Evolutionary conservation across 1,140 invertebrate species (phyloP), one percentile per base, ranked within the genome.

Genomic region (Aplysia californica): DNA sequence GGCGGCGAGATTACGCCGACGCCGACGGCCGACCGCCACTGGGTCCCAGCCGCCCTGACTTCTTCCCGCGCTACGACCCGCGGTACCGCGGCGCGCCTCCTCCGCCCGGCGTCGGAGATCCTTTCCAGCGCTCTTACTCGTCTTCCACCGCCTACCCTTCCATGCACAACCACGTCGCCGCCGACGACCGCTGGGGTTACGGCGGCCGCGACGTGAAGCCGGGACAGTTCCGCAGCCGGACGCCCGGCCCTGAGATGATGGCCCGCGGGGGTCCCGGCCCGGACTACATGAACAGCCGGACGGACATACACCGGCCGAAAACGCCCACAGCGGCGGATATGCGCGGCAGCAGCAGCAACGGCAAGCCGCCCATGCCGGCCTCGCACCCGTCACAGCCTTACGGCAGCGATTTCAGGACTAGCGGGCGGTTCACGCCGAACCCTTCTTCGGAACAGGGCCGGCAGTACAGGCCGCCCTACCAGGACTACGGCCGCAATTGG

Each of bases 171-270:
- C 78, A 67, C 75, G 38, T 69, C 50, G 79, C 35, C 15, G 21
- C 31, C 2, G 79, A 76, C 35, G 83, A 86, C 31, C 76, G 79
- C 20, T 79, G 61, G 59, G 78, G 79, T 21, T 76, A 80, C 39
- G 80, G 79, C 26, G 79, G 79, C 26, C 66, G 83, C 31, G 76
- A 82, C 18, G 82, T 76, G 1, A 82, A 83, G 74, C 86, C 86
- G 21, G 86, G 86, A 21, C 86, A 87, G 80, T 85, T 85, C 72
- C 80, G 88, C 6, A 87, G 86, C 82, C 80, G 88, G 39, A 90
- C 89, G 2, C 89, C 89, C 18, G 89, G 89, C 15, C 89, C 89
- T 18, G 89, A 89, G 73, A 81, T 88, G 74, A 85, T 89, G 82
- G 79, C 82, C 29, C 41, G 84, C 29, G 74, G 81, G 10, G 82